Conservation (phyloP, 2,888 invertebrate species). For the Cinara cedri region DNA sequence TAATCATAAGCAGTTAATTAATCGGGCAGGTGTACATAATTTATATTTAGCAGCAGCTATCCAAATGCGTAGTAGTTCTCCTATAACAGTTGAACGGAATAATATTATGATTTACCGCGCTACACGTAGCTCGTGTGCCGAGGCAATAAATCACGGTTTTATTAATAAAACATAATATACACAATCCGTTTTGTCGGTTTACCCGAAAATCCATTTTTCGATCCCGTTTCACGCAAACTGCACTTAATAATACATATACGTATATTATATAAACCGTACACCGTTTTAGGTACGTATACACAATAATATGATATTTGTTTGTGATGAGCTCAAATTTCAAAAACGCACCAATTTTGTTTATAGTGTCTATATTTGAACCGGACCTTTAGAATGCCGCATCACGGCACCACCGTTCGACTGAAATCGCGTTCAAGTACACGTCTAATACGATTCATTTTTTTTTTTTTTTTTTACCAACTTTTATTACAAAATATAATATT, state of each 20-base stretch:
- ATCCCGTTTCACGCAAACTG: constrained; percentile 14
- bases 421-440: too few relatives aligned
- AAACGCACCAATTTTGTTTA: too few relatives aligned
- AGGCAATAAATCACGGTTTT: constrained; percentile 49
- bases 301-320: too few relatives aligned
- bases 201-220: constrained; percentile 31
- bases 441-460: too few relatives aligned
- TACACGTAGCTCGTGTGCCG: neutral
- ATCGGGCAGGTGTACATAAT: constrained; percentile 51
- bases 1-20: constrained; percentile 52
- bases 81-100: constrained; percentile 27
- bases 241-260: constrained; percentile 21
- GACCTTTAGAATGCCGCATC: too few relatives aligned
- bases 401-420: too few relatives aligned
- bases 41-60: constrained; percentile 21
- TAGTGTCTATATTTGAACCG: too few relatives aligned
- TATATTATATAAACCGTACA: too few relatives aligned
- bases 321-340: too few relatives aligned
- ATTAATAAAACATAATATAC: constrained; percentile 47
- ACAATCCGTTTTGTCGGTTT: constrained; percentile 41
- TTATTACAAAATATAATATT: too few relatives aligned
- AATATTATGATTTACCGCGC: constrained; percentile 36
- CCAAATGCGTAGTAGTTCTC: neutral
- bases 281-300: too few relatives aligned
- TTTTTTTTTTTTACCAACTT: too few relatives aligned